phyloP scores from a whole-genome alignment of 2,113 vertebrate species.

The Ptilorrhoa leucosticta region DNA sequence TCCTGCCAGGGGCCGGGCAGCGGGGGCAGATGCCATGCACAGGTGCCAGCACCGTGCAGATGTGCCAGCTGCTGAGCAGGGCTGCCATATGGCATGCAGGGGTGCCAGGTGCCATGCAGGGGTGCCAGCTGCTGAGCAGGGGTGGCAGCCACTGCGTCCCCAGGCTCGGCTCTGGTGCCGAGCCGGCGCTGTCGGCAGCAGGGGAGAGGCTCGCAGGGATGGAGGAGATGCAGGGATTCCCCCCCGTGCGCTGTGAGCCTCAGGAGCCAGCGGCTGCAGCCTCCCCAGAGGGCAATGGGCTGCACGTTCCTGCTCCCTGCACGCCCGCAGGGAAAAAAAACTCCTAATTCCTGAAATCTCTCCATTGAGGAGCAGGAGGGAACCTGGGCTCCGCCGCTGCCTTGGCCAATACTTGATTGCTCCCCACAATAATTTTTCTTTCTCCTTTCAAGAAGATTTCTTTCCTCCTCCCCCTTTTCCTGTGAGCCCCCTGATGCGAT shows the following conservation, averaged over 20 bases:
- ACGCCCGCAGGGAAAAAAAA: background rate
- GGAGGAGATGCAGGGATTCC: background rate
- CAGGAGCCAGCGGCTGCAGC: background rate
- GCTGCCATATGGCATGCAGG: background rate
- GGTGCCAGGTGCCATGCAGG: background rate
- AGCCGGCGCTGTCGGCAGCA: fast-evolving
- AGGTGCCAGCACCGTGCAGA: background rate
- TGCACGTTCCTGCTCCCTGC: background rate
- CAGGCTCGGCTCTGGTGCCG: background rate
- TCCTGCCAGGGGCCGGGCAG: background rate
- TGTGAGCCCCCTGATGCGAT: background rate
- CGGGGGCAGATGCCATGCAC: background rate
- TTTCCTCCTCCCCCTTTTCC: background rate
- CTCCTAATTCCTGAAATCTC: background rate
- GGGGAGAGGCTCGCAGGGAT: fast-evolving
- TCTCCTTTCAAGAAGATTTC: background rate
- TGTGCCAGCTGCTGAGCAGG: background rate
- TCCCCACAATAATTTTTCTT: background rate
- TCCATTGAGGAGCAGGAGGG: background rate
- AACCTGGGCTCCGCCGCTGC: background rate
- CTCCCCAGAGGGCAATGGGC: background rate
- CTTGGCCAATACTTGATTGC: background rate
- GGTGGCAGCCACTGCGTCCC: background rate
- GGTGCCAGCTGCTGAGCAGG: background rate
- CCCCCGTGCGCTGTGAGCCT: background rate